Percentiles rank a stretch among this genome's conserved stretches.
phyloP scores from a whole-genome alignment of 1,140 invertebrate species.

The Chelonus insularis region DNA sequence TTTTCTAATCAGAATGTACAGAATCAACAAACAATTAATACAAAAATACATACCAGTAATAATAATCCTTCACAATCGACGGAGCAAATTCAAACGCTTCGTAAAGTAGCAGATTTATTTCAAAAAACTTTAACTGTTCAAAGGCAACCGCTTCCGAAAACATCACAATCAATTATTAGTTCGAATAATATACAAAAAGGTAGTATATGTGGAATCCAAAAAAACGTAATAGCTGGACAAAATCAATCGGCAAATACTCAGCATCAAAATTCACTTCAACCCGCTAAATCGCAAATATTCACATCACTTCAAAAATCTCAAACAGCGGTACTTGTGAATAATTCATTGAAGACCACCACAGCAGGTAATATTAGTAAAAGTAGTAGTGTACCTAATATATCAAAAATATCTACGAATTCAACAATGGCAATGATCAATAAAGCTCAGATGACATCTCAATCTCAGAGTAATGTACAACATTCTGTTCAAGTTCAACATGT shows the following conservation, averaged over 20 bases:
- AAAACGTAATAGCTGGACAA: neutral
- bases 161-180: neutral
- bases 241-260: slow-evolving; percentile 8
- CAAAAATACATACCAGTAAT: slow-evolving; percentile 5
- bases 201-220: slow-evolving; percentile 7
- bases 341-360: neutral
- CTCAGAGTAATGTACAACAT: slow-evolving; percentile 1
- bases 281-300: slow-evolving; percentile 4
- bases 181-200: slow-evolving; percentile 14
- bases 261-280: slow-evolving; percentile 34
- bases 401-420: slow-evolving; percentile 1
- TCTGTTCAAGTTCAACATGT: slow-evolving; percentile 24
- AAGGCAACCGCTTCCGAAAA: neutral
- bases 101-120: slow-evolving; percentile 4
- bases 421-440: slow-evolving; percentile 33
- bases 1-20: slow-evolving; percentile 24
- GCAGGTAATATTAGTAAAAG: slow-evolving; percentile 3
- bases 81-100: neutral
- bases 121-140: slow-evolving; percentile 5
- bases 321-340: slow-evolving; percentile 26
- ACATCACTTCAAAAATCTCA: slow-evolving; percentile 40
- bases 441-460: slow-evolving; percentile 5
- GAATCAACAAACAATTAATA: slow-evolving; percentile 4
- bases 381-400: slow-evolving; percentile 16
- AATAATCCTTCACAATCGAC: too few relatives aligned